phyloP scores from a whole-genome alignment of 2,888 invertebrate genomes.

The Bellardia bayeri region DNA sequence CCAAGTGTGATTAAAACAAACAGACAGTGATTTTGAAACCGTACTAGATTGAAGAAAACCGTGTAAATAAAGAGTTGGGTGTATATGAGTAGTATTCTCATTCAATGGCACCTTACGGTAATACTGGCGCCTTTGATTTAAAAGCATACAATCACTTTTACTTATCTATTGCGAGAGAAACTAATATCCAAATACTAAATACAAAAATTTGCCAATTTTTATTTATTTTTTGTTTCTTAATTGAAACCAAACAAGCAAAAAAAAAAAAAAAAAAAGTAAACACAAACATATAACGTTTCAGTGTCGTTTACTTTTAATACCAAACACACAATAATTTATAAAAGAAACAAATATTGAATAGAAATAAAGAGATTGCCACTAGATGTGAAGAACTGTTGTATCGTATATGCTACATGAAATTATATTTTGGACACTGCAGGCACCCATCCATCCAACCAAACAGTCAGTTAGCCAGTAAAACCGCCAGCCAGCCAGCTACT shows the following conservation, averaged over 20 bases:
- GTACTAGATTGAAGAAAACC: no score
- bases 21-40: no score
- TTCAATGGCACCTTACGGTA: background rate
- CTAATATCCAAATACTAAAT: background rate
- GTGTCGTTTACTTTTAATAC: slow-evolving; percentile 57
- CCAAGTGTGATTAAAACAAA: no score
- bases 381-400: slow-evolving; percentile 43
- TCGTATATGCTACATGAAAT: slow-evolving; percentile 45
- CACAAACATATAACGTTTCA: slow-evolving; percentile 44
- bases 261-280: background rate
- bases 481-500: slow-evolving; percentile 8
- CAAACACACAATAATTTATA: slow-evolving; percentile 43
- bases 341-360: slow-evolving; percentile 22
- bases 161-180: background rate
- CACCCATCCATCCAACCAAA: slow-evolving; percentile 35
- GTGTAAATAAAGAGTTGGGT: no score
- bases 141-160: background rate
- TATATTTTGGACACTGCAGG: slow-evolving; percentile 61
- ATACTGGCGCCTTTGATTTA: slow-evolving; percentile 7
- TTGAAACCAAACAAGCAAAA: background rate
- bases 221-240: slow-evolving; percentile 4
- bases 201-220: slow-evolving; percentile 1
- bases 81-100: background rate
- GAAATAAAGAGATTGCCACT: slow-evolving; percentile 13
- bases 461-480: slow-evolving; percentile 13